Conservation (phyloP, 2,888 invertebrate species). For the Aradus depressus region DNA sequence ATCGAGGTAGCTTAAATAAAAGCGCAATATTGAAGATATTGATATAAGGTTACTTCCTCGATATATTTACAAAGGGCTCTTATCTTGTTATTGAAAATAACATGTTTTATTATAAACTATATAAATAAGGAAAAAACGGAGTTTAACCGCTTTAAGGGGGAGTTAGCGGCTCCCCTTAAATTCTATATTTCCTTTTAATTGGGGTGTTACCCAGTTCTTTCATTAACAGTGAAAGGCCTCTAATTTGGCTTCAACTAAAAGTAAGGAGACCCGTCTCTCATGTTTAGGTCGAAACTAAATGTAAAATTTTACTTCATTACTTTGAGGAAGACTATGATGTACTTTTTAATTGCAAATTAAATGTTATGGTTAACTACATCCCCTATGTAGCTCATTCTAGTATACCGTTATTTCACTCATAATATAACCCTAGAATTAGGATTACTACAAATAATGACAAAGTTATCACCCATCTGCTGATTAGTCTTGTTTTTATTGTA, state of each 20-base stretch:
- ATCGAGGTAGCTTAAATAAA: constrained; percentile 4
- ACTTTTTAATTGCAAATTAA: constrained; percentile 43
- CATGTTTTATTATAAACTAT: constrained; percentile 2
- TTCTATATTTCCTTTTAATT: constrained; percentile 48
- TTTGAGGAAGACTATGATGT: constrained; percentile 37
- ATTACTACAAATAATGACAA: constrained; percentile 6
- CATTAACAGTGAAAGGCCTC: constrained; percentile 58
- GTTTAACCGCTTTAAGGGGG: constrained; percentile 42
- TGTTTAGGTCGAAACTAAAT: constrained; percentile 45
- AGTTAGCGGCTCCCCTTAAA: constrained; percentile 50
- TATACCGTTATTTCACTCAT: constrained; percentile 50
- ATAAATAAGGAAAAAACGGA: constrained; percentile 2
- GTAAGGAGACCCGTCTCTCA: constrained; percentile 40
- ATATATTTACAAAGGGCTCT: neutral
- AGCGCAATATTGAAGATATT: constrained; percentile 9
- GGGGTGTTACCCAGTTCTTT: constrained; percentile 46
- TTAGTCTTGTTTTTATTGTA: constrained; percentile 33
- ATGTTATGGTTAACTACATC: constrained; percentile 41
- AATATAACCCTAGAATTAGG: constrained; percentile 43
- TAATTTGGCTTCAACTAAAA: constrained; percentile 47
- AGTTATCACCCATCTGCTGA: neutral
- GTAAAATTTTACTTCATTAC: constrained; percentile 39
- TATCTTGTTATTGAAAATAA: constrained; percentile 8
- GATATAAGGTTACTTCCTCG: neutral
- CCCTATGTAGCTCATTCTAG: constrained; percentile 43